A percentile compares a stretch with the other conserved stretches of the same genome.
phyloP scores from a whole-genome alignment of 2,797 vertebrate species.

The Phrynocephalus forsythii region DNA sequence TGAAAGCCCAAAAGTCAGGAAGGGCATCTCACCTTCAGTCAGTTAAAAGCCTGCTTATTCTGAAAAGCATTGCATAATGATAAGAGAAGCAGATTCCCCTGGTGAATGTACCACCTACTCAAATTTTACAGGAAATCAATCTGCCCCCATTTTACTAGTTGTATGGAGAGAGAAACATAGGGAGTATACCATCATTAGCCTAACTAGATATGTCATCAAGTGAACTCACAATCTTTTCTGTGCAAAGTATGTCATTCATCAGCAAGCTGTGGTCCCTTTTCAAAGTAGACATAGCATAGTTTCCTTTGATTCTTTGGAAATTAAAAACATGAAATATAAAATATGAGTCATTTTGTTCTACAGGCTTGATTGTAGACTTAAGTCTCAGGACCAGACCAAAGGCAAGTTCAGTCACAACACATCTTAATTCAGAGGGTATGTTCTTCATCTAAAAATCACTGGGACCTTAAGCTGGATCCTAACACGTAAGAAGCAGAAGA shows the following conservation, averaged over 20 bases:
- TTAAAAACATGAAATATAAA: background rate
- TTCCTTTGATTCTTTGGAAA: accelerated
- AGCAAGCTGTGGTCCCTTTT: background rate
- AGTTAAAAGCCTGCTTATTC: slow-evolving; percentile 1
- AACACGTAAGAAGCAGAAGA: background rate
- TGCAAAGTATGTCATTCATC: background rate
- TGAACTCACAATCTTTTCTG: background rate
- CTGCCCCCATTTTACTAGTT: accelerated
- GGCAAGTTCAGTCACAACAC: background rate
- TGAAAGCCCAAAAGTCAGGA: background rate
- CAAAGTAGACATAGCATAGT: background rate
- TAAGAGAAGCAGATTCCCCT: background rate
- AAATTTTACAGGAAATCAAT: background rate
- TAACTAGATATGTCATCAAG: background rate
- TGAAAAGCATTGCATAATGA: background rate
- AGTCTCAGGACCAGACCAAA: background rate
- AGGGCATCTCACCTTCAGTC: background rate
- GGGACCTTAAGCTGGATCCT: background rate
- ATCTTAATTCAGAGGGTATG: background rate
- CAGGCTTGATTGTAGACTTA: background rate
- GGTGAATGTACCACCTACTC: background rate
- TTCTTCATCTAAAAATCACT: background rate
- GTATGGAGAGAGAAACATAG: background rate
- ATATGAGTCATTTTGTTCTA: background rate
- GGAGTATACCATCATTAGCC: too few species aligned